Base-by-base conservation (phyloP, 2,797 vertebrate genomes). In the Acrocephalus scirpaceus region DNA sequence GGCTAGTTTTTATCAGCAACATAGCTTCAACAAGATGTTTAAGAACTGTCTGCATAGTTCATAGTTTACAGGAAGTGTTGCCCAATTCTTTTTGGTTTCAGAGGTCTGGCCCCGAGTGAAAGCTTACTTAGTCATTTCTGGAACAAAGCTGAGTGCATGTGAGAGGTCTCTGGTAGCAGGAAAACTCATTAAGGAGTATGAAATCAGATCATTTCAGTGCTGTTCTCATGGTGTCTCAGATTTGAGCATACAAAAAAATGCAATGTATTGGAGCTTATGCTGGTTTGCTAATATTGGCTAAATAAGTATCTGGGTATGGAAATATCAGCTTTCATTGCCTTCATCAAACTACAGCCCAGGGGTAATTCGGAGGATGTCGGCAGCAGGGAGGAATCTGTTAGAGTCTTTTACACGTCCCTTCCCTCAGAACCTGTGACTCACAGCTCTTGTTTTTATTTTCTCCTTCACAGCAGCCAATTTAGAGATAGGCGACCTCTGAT, bases 381-480 rank as follows among this genome's bases (percentile, higher is more conserved):
- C 62, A 81, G 47, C 79, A 69, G 32, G 32, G 77, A 94, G 56
- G 56, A 88, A 91, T 93, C 81, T 60, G 66, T 85, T 91, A 74
- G 30, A 86, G 42, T 26, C 56, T 69, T 96, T 75, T 44, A 51
- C 51, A 66, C 2, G 2, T 78, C 69, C 58, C 38, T 75, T 90
- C 58, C 81, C 74, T 70, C 69, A 58, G 84, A 96, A 70, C 36
- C 73, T 73, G 87, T 96, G 95, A 93, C 89, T 93, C 91, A 91
- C 76, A 66, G 82, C 51, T 84, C 72, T 92, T 91, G 85, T 72
- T 95, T 95, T 90, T 65, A 77, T 95, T 96, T 95, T 94, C 75
- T 86, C 72, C 75, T 78, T 88, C 75, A 48, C 72, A 88, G 58
- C 27, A 87, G 65, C 65, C 92, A 88, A 38, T 90, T 93, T 84